A percentile compares a stretch with the other conserved stretches of the same genome.
These are phyloP conservation scores for Latrodectus geometricus DNA, from an alignment of 1,140 invertebrate species.

Conservation along the genomic window DNA sequence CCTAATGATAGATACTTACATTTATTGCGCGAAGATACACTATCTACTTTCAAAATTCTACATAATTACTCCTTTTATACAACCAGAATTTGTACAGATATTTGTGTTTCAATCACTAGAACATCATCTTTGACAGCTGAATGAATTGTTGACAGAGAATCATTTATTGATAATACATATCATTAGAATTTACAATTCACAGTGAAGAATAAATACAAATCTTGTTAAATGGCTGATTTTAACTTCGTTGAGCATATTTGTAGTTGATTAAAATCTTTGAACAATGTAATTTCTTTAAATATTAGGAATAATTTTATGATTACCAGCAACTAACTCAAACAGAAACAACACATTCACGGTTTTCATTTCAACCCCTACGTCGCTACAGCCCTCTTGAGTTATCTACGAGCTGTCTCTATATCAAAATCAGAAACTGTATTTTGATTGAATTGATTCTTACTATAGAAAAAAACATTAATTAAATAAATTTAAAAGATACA, in stretches of 20 bases:
- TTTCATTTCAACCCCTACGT: neutral
- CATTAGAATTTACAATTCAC: neutral
- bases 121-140: neutral
- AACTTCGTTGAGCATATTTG: neutral
- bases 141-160: neutral
- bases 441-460: no score
- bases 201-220: no score
- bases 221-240: no score
- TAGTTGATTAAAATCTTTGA: neutral
- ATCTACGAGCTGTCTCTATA: neutral
- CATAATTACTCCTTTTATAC: constrained; percentile 31
- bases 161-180: neutral
- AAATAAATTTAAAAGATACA: no score
- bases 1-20: constrained; percentile 55
- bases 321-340: neutral
- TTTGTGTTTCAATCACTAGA: neutral
- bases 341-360: constrained; percentile 1
- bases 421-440: no score
- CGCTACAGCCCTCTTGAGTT: neutral
- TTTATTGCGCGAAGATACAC: constrained; percentile 53
- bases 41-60: constrained; percentile 41
- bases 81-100: neutral
- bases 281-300: neutral
- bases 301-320: neutral
- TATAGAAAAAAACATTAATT: no score